Conservation (phyloP, 2,113 vertebrate genomes). For the Triplophysa tibetana region DNA sequence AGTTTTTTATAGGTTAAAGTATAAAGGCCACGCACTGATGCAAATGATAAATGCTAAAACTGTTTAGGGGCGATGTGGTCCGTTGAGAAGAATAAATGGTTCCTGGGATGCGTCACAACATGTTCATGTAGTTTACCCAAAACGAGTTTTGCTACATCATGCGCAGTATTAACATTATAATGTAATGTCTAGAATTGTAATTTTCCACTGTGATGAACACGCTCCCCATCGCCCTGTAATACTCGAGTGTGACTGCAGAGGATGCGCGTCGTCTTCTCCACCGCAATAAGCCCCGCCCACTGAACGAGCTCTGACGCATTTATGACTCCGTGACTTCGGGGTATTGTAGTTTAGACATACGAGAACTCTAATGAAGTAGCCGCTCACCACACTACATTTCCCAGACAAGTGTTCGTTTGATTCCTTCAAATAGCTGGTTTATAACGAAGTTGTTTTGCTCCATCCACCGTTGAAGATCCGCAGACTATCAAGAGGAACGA, state of each 20-base stretch:
- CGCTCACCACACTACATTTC: conserved; percentile 55
- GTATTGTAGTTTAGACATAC: conserved; percentile 47
- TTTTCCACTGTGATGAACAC: conserved; percentile 3
- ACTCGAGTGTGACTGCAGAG: conserved; percentile 25
- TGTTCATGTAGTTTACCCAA: too few relatives aligned
- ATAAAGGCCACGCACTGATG: too few relatives aligned
- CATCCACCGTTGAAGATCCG: conserved; percentile 49
- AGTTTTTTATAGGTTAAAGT: too few relatives aligned
- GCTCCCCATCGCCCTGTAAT: background rate
- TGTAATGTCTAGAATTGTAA: background rate
- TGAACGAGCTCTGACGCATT: background rate
- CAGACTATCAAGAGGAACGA: conserved; percentile 37
- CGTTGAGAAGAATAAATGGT: too few relatives aligned
- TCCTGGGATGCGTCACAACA: background rate
- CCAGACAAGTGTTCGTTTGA: conserved; percentile 9
- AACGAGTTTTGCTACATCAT: background rate
- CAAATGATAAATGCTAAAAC: too few relatives aligned
- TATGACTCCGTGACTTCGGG: conserved; percentile 1
- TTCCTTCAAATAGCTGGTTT: conserved; percentile 53
- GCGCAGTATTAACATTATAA: background rate
- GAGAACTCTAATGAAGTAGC: background rate
- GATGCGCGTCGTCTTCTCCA: background rate
- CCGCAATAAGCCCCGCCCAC: conserved; percentile 21
- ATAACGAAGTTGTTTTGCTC: conserved; percentile 62
- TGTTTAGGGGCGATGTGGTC: too few relatives aligned